These are phyloP conservation scores for Microtus montanus DNA, from an alignment of 2,113 vertebrate genomes.

Conservation along the genomic window DNA sequence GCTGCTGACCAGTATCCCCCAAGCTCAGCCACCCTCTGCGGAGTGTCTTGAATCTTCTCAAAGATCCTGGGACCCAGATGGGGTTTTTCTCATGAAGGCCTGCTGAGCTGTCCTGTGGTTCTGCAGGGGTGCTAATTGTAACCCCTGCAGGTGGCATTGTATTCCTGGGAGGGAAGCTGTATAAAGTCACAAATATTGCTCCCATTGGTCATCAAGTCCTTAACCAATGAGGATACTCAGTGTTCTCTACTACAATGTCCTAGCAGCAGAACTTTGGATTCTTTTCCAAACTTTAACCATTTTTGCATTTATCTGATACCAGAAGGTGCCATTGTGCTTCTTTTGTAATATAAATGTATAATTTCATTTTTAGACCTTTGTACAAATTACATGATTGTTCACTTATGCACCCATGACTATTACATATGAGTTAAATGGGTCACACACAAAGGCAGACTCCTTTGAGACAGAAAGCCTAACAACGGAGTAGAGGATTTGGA, in stretches of 20 bases:
- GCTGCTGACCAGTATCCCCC: neutral
- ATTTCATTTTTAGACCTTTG: neutral
- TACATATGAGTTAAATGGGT: too few species aligned
- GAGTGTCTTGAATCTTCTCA: neutral
- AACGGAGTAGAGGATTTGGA: too few species aligned
- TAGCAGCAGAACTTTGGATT: neutral
- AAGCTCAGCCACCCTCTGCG: neutral
- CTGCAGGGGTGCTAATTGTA: neutral
- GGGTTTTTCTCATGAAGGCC: neutral
- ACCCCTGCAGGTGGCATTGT: neutral
- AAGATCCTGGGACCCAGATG: neutral
- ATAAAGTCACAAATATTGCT: neutral
- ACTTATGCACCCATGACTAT: neutral
- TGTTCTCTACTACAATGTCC: neutral
- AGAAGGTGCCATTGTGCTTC: neutral
- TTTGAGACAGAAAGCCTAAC: too few species aligned
- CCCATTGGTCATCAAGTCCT: neutral
- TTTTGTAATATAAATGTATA: neutral
- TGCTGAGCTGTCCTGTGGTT: neutral
- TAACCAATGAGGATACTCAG: neutral
- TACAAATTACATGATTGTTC: neutral
- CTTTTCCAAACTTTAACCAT: neutral
- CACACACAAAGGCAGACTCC: too few species aligned
- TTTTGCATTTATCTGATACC: neutral
- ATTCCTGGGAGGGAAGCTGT: neutral